Evolutionary conservation across 1,140 invertebrate species (phyloP).

Genomic region (Leptinotarsa lineolata): DNA sequence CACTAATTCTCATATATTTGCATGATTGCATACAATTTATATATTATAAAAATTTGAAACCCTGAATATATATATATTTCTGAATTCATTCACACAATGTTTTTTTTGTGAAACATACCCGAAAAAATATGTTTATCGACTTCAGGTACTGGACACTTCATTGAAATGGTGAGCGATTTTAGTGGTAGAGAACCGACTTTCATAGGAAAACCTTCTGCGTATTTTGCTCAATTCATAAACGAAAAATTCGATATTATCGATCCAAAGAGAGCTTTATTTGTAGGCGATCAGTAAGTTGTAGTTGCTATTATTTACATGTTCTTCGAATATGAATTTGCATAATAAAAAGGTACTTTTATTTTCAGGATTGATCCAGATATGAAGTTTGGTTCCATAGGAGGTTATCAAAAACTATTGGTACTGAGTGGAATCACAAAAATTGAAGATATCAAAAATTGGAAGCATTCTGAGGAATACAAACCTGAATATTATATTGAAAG

Average conservation of each 20-base stretch:
- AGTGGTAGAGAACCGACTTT: not conserved
- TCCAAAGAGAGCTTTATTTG: not conserved
- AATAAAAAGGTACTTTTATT: constrained; percentile 23
- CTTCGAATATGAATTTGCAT: not conserved
- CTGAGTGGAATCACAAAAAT: constrained; percentile 44
- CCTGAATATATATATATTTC: too few relatives aligned
- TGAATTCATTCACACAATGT: too few relatives aligned
- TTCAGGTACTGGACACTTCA: constrained; percentile 6
- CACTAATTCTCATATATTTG: too few relatives aligned
- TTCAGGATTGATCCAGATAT: constrained; percentile 49
- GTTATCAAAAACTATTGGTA: constrained; percentile 49
- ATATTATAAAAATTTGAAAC: too few relatives aligned
- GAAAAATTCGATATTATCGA: not conserved
- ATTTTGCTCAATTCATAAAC: not conserved
- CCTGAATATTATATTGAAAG: constrained; percentile 49
- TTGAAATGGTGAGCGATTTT: not conserved
- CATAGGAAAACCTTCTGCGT: constrained; percentile 5
- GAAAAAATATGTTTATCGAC: too few relatives aligned
- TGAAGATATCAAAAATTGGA: constrained; percentile 44
- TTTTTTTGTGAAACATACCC: too few relatives aligned
- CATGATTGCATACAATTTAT: too few relatives aligned
- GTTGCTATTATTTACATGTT: too few relatives aligned
- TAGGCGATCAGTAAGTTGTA: constrained; percentile 2
- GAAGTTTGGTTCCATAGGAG: constrained; percentile 43
- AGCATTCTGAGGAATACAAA: constrained; percentile 31